Percentiles rank a stretch among this genome's conserved stretches.
Evolutionary conservation across 1,140 invertebrate genomes (phyloP).

Genomic region (Zaprionus vittiger): DNA sequence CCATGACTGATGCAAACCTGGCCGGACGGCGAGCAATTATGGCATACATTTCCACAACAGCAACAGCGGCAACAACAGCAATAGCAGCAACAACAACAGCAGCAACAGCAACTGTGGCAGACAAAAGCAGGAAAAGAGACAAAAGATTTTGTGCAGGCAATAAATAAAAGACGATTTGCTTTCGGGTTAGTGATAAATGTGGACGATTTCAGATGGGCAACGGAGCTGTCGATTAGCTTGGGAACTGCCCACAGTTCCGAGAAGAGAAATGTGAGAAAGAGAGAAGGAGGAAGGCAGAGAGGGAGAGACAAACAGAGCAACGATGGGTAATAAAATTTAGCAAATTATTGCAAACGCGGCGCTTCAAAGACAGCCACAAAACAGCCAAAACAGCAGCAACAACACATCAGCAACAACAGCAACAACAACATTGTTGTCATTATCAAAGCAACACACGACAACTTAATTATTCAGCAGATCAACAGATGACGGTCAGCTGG

Average conservation of each 20-base stretch:
- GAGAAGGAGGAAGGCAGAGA: slow-evolving; percentile 10
- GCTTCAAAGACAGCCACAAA: slow-evolving; percentile 60
- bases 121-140: slow-evolving; percentile 6
- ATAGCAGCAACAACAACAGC: neutral
- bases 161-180: slow-evolving; percentile 76
- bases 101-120: slow-evolving; percentile 4
- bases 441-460: slow-evolving; percentile 71
- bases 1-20: slow-evolving; percentile 35
- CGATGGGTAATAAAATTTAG: slow-evolving; percentile 68
- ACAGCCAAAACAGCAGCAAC: slow-evolving; percentile 22
- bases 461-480: slow-evolving; percentile 76
- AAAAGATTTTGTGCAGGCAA: slow-evolving; percentile 48
- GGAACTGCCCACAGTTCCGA: slow-evolving; percentile 19
- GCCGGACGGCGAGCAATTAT: slow-evolving; percentile 44
- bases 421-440: slow-evolving; percentile 32
- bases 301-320: slow-evolving; percentile 27
- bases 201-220: slow-evolving; percentile 1
- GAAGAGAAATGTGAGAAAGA: slow-evolving; percentile 3
- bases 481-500: slow-evolving; percentile 38
- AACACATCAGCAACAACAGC: slow-evolving; percentile 20
- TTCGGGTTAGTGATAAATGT: slow-evolving; percentile 42
- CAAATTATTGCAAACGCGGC: slow-evolving; percentile 72
- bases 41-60: slow-evolving; percentile 40
- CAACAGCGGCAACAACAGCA: slow-evolving; percentile 4
- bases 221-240: slow-evolving; percentile 6